Conservation (phyloP, 2,797 vertebrate genomes). For the Balearica regulorum region DNA sequence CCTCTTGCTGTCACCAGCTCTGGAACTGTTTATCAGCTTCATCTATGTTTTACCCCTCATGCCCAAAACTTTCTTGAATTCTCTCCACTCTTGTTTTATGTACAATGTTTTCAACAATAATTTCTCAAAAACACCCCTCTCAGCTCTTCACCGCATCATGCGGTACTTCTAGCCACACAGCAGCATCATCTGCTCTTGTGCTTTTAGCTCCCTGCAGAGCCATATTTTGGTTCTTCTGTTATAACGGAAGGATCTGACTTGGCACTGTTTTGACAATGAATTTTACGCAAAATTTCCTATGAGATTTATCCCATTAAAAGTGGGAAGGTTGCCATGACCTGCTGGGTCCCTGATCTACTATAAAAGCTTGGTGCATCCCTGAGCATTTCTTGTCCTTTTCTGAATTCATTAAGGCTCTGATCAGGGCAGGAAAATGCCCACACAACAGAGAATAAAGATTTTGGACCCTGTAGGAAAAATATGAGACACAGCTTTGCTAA, state of each 20-base stretch:
- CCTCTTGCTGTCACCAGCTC: neutral
- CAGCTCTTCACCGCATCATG: neutral
- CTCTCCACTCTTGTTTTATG: neutral
- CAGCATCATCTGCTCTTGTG: neutral
- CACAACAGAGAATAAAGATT: neutral
- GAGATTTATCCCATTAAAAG: constrained; percentile 58
- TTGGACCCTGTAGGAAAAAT: neutral
- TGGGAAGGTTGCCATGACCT: constrained; percentile 52
- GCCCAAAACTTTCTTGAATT: neutral
- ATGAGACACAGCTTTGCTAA: neutral
- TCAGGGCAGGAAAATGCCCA: neutral
- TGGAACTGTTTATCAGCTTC: neutral
- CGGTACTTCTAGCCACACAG: neutral
- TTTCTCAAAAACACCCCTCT: neutral
- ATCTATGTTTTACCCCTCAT: neutral
- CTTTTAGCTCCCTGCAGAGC: constrained; percentile 31
- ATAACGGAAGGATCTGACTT: constrained; percentile 1
- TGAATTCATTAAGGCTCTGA: neutral
- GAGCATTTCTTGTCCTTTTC: neutral
- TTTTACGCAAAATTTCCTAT: constrained; percentile 57
- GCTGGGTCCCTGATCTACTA: constrained; percentile 25
- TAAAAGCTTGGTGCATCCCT: neutral
- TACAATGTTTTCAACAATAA: neutral
- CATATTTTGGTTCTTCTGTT: neutral
- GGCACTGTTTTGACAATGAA: constrained; percentile 46